These are phyloP conservation scores for Schizopygopsis pylzovi DNA, from an alignment of 2,797 vertebrate species.

Conservation along the genomic window DNA sequence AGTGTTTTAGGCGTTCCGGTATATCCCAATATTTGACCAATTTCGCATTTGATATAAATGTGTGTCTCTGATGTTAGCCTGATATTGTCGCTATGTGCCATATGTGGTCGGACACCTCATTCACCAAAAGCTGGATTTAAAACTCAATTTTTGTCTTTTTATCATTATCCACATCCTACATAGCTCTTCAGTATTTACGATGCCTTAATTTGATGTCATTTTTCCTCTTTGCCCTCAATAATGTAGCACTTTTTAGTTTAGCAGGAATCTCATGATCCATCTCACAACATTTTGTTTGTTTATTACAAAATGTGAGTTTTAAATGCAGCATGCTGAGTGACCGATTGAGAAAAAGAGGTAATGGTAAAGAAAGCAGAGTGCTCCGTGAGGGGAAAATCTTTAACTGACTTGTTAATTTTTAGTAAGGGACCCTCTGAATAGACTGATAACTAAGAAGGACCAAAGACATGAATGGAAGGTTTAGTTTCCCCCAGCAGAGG, in stretches of 20 bases:
- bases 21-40: slow-evolving; percentile 80
- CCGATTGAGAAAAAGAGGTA: slow-evolving; percentile 64
- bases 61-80: slow-evolving; percentile 62
- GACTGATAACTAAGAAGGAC: slow-evolving; percentile 81
- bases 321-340: slow-evolving; percentile 69
- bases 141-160: slow-evolving; percentile 24
- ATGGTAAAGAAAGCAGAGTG: slow-evolving; percentile 58
- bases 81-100: slow-evolving; percentile 68
- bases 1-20: slow-evolving; percentile 83
- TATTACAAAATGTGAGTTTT: slow-evolving; percentile 64
- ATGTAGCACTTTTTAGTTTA: slow-evolving; percentile 71
- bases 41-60: slow-evolving; percentile 79
- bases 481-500: slow-evolving; percentile 34
- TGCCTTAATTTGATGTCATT: slow-evolving; percentile 73
- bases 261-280: neutral
- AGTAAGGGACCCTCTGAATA: slow-evolving; percentile 63
- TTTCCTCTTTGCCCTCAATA: slow-evolving; percentile 55
- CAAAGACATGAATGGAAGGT: slow-evolving; percentile 85
- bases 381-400: slow-evolving; percentile 70
- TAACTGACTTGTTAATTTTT: slow-evolving; percentile 63
- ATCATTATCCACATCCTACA: slow-evolving; percentile 38
- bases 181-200: slow-evolving; percentile 57
- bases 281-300: neutral
- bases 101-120: slow-evolving; percentile 59
- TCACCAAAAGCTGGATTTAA: slow-evolving; percentile 54